A percentile compares a stretch with the other conserved stretches of the same genome.
These are phyloP conservation scores for Diloba caeruleocephala DNA, from an alignment of 2,888 invertebrate genomes.

Conservation along the genomic window DNA sequence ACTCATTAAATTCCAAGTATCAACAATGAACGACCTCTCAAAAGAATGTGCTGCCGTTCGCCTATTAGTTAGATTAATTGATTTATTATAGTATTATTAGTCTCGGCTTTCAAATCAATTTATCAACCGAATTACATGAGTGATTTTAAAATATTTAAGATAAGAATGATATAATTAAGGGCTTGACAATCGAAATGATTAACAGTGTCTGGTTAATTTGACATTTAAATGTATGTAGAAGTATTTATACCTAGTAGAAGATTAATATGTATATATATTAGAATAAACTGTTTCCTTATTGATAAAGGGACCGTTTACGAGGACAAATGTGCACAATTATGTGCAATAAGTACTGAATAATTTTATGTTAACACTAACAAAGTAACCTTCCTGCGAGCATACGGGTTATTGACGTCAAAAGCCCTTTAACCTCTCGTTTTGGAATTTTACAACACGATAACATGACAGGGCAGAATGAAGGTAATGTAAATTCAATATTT, in stretches of 20 bases:
- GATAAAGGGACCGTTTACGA: conserved; percentile 1
- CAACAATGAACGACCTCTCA: conserved; percentile 75
- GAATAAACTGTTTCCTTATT: conserved; percentile 31
- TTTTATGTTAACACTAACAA: conserved; percentile 28
- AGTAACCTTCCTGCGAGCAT: conserved; percentile 14
- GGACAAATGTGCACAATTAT: conserved; percentile 8
- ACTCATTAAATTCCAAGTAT: conserved; percentile 61
- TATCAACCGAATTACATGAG: conserved; percentile 38
- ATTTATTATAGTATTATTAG: conserved; percentile 60
- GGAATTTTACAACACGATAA: conserved; percentile 17
- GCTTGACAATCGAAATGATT: conserved; percentile 35
- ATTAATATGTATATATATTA: conserved; percentile 38
- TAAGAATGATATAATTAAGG: conserved; percentile 44
- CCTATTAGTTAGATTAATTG: conserved; percentile 68
- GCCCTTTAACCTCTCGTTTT: conserved; percentile 31
- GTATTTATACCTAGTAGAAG: conserved; percentile 13
- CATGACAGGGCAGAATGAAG: conserved; percentile 27
- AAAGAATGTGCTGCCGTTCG: conserved; percentile 61
- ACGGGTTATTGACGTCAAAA: conserved; percentile 37
- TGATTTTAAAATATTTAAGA: conserved; percentile 30
- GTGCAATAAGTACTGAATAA: conserved; percentile 24
- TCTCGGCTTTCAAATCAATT: conserved; percentile 48
- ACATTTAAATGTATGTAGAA: conserved; percentile 30
- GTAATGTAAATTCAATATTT: conserved; percentile 17
- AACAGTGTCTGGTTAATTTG: conserved; percentile 41